Base-by-base conservation (phyloP, 2,888 invertebrate species). In the Thymelicus sylvestris region DNA sequence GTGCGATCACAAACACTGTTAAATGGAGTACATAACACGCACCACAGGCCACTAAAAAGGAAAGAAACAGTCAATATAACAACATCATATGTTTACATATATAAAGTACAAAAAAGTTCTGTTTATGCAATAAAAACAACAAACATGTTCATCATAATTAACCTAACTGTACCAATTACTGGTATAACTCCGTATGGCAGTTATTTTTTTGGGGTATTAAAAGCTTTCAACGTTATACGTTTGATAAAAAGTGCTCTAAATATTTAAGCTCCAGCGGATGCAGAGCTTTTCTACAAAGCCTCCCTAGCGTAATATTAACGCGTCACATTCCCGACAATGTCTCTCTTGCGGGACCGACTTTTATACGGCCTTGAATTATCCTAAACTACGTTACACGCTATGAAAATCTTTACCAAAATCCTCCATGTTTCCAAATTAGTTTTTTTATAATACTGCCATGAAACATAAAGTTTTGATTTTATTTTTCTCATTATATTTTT, bases 271-370 rank as follows among this genome's bases (percentile, higher is more conserved):
- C 57, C 48, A 39, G 39, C 39, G 59, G 64, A 59, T 60, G 41
- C 50, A 65, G 59, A 60, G 65, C 48, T 59, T 69, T 70, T 52
- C 65, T 63, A 66, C 73, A 73, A 74, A 77, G 73, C 70, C 72
- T 61, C 67, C 69, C 73, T 73, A 71, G 75, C 74, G 71, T 75
- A 74, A 73, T 75, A 76, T 77, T 73, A 73, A 77, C 61, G 72
- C 60, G 74, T 60, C 67, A 69, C 69, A 75, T 72, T 71, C 72
- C 48, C 62, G 38, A 31, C 69, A 48, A 66, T 55, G 15, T 31
- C 61, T 61, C 60, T 47, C 59, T 38, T 66, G 66, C 41, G 41
- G 19, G 61, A 61, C 47, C 44, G 38, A 66, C 52, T 48, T 71
- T 68, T 60, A 64, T 63, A 52, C 39, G 47, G 63, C 44, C 44